Conservation (phyloP, 2,888 invertebrate species). For the Morpho helenor region DNA sequence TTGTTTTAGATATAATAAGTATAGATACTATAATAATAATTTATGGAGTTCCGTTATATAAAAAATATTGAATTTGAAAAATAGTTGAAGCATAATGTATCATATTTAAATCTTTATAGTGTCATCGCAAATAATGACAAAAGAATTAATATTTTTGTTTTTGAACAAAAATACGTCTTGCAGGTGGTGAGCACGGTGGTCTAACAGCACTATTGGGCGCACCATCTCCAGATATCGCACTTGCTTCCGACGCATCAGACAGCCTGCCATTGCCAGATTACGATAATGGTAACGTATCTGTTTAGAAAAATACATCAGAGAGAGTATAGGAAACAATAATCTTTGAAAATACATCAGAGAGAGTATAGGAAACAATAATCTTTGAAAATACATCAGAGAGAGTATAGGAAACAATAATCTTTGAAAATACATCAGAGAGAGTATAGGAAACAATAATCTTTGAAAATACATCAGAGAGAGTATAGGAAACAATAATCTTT, state of each 20-base stretch:
- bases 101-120: too few relatives aligned
- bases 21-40: too few relatives aligned
- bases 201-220: conserved; percentile 61
- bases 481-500: not conserved
- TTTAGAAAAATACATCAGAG: not conserved
- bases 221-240: conserved; percentile 62
- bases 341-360: not conserved
- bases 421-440: not conserved
- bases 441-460: not conserved
- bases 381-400: not conserved
- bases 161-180: not conserved
- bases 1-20: too few relatives aligned
- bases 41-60: not conserved
- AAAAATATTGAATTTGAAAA: not conserved
- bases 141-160: too few relatives aligned
- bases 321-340: not conserved
- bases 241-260: conserved; percentile 68
- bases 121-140: too few relatives aligned
- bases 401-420: not conserved
- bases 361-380: not conserved
- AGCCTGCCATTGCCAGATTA: conserved; percentile 68
- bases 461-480: not conserved
- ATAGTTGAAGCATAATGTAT: too few relatives aligned
- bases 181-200: conserved; percentile 64
- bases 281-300: conserved; percentile 52